A percentile compares a stretch with the other conserved stretches of the same genome.
Conservation (phyloP, 1,140 invertebrate genomes). For the Matsumurasca onukii region DNA sequence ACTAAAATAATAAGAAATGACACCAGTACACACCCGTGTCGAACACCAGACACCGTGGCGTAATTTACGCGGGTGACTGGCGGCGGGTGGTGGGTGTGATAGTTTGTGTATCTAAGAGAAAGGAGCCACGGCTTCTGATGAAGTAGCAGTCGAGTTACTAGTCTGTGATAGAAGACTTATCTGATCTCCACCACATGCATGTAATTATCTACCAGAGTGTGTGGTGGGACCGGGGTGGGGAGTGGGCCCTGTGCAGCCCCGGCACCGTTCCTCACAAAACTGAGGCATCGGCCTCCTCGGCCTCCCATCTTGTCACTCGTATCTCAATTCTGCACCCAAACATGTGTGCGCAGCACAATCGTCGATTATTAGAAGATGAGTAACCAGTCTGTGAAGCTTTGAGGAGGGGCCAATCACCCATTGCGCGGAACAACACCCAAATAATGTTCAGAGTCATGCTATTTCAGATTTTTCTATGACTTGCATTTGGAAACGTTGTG, state of each 20-base stretch:
- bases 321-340: background rate
- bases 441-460: too few species aligned
- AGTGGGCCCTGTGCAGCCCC: background rate
- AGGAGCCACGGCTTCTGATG: conserved; percentile 13
- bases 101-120: background rate
- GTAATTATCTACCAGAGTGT: conserved; percentile 4
- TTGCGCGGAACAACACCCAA: too few species aligned
- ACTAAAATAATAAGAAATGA: too few species aligned
- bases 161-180: conserved; percentile 4
- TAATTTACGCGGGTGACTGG: background rate
- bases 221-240: background rate
- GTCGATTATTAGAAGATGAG: too few species aligned
- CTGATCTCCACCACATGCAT: conserved; percentile 25
- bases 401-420: too few species aligned
- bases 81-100: background rate
- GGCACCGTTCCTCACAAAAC: conserved; percentile 3
- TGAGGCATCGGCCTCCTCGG: background rate
- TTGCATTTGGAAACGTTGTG: too few species aligned
- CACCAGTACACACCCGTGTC: too few species aligned
- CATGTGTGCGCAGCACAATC: too few species aligned
- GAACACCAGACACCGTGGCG: too few species aligned
- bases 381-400: too few species aligned
- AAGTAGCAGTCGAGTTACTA: conserved; percentile 19
- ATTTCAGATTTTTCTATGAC: too few species aligned
- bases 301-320: background rate